These are phyloP conservation scores for Lagocephalus sceleratus DNA, from an alignment of 2,797 vertebrate genomes.

Conservation along the genomic window DNA sequence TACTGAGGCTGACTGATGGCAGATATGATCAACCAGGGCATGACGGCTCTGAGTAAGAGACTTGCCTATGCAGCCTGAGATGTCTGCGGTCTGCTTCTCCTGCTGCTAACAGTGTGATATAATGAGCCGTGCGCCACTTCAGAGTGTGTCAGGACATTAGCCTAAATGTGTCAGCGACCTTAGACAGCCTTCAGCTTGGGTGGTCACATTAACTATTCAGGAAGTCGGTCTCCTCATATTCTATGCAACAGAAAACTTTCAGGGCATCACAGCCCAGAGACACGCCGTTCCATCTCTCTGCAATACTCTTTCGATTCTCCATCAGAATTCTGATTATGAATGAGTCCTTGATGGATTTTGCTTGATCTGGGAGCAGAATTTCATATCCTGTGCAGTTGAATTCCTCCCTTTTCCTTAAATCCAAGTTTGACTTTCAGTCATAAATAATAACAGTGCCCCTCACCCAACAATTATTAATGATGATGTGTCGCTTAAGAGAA, in stretches of 20 bases:
- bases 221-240: slow-evolving; percentile 38
- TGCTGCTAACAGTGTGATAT: slow-evolving; percentile 27
- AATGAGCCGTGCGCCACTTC: slow-evolving; percentile 43
- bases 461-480: not conserved
- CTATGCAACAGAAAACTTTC: slow-evolving; percentile 25
- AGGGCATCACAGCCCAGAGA: slow-evolving; percentile 22
- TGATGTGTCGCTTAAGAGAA: slow-evolving; percentile 42
- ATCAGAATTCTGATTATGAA: slow-evolving; percentile 22
- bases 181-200: slow-evolving; percentile 48
- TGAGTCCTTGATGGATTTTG: slow-evolving; percentile 1
- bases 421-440: slow-evolving; percentile 8
- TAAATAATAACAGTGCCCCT: slow-evolving; percentile 11
- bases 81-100: slow-evolving; percentile 46
- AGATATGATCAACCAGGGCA: slow-evolving; percentile 21
- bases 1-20: not conserved
- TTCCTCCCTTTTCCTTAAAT: slow-evolving; percentile 6
- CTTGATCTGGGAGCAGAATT: not conserved
- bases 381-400: slow-evolving; percentile 6
- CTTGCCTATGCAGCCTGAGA: slow-evolving; percentile 30
- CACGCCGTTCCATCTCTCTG: slow-evolving; percentile 31
- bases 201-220: slow-evolving; percentile 54
- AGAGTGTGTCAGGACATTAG: slow-evolving; percentile 49
- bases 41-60: slow-evolving; percentile 29
- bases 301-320: slow-evolving; percentile 24
- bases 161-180: slow-evolving; percentile 63